A percentile compares a stretch with the other conserved stretches of the same genome.
Conservation (phyloP, 1,140 invertebrate genomes). For the Triops cancriformis region DNA sequence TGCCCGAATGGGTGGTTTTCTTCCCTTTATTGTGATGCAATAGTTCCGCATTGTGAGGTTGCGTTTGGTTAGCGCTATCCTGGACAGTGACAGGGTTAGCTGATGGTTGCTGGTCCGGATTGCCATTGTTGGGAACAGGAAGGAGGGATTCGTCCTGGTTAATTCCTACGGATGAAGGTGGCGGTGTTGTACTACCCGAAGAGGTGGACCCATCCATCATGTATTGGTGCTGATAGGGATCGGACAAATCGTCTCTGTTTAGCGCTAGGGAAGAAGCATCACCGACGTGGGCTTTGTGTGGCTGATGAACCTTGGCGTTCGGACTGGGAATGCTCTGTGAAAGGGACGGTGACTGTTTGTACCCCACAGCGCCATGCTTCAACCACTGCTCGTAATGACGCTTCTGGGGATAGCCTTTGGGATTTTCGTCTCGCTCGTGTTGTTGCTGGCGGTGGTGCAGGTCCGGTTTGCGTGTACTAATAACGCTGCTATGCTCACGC, state of each 20-base stretch:
- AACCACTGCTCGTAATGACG: slow-evolving; percentile 1
- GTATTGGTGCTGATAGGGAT: neutral
- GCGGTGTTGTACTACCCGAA: neutral
- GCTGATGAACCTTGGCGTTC: neutral
- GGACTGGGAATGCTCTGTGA: neutral
- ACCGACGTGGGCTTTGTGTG: neutral
- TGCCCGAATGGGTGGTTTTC: neutral
- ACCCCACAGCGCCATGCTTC: neutral
- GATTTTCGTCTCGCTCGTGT: neutral
- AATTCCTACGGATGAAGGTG: neutral
- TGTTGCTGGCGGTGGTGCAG: neutral
- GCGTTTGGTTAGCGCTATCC: neutral
- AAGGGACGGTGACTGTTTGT: neutral
- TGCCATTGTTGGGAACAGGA: neutral
- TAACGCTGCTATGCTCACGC: neutral
- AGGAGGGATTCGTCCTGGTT: neutral
- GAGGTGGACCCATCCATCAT: neutral
- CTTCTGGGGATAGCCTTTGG: slow-evolving; percentile 7
- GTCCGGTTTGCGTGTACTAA: slow-evolving; percentile 12
- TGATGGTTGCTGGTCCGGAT: neutral
- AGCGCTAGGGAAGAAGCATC: neutral
- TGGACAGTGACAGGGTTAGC: neutral
- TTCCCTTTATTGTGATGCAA: neutral
- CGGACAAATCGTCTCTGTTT: neutral
- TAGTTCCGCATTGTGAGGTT: neutral